Evolutionary conservation across 2,113 vertebrate genomes (phyloP).

Genomic region (Microtus richardsoni): DNA sequence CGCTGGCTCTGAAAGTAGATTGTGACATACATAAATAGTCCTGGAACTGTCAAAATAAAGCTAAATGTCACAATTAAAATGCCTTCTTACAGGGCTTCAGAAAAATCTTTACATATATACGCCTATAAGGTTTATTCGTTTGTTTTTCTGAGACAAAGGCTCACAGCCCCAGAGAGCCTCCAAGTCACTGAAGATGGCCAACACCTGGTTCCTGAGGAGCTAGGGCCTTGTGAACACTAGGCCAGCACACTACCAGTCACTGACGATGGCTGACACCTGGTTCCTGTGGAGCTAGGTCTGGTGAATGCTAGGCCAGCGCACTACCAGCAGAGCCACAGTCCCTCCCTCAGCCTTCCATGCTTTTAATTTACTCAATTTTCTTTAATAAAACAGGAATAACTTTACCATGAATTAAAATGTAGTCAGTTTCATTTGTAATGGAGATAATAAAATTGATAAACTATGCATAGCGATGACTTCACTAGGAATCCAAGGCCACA

Average conservation of each 20-base stretch:
- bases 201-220: too few species aligned
- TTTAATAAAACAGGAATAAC: constrained; percentile 14
- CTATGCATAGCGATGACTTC: not conserved
- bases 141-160: not conserved
- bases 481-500: not conserved
- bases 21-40: constrained; percentile 1
- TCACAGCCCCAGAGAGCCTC: not conserved
- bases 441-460: constrained; percentile 20
- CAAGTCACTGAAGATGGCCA: not conserved
- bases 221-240: not conserved
- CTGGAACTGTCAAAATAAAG: constrained; percentile 25
- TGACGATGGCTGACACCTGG: too few species aligned
- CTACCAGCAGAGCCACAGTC: not conserved
- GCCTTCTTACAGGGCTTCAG: constrained; percentile 2
- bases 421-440: constrained; percentile 49
- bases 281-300: too few species aligned
- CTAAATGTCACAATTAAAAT: constrained; percentile 46
- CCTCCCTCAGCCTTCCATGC: not conserved
- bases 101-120: not conserved
- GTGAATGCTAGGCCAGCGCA: not conserved
- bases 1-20: constrained; percentile 8
- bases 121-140: too few species aligned
- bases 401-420: constrained; percentile 51
- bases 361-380: constrained; percentile 46
- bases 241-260: too few species aligned